Evolutionary conservation across 2,888 invertebrate species (phyloP).

Genomic region (Gerris lacustris): DNA sequence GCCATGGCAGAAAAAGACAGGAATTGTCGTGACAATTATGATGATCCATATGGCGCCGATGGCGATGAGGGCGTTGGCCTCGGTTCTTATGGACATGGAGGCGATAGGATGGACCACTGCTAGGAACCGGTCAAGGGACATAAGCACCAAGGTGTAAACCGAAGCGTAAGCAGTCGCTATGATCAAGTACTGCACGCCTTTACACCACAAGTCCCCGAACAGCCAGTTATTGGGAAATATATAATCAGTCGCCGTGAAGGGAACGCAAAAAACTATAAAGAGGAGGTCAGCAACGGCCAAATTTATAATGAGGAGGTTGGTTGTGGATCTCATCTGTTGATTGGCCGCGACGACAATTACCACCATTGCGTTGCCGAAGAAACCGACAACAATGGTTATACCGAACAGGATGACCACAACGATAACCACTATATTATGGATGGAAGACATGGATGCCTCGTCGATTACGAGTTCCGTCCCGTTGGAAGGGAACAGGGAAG

Average conservation of each 20-base stretch:
- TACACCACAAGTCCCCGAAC: slow-evolving; percentile 81
- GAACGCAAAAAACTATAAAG: slow-evolving; percentile 87
- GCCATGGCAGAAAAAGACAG: slow-evolving; percentile 64
- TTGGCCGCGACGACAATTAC: slow-evolving; percentile 78
- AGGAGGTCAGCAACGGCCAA: slow-evolving; percentile 79
- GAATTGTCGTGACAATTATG: slow-evolving; percentile 64
- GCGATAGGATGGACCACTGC: slow-evolving; percentile 88
- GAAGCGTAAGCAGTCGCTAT: slow-evolving; percentile 87
- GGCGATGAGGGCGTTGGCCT: slow-evolving; percentile 64
- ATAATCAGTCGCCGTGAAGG: slow-evolving; percentile 85
- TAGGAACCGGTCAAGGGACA: slow-evolving; percentile 83
- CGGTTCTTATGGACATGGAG: slow-evolving; percentile 69
- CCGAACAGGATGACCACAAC: slow-evolving; percentile 74
- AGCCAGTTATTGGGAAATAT: slow-evolving; percentile 74
- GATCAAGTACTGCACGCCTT: slow-evolving; percentile 79
- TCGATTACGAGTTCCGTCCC: slow-evolving; percentile 19
- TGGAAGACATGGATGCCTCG: slow-evolving; percentile 11
- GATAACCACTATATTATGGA: slow-evolving; percentile 52
- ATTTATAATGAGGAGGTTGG: slow-evolving; percentile 82
- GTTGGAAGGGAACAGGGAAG: background rate
- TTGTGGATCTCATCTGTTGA: slow-evolving; percentile 84
- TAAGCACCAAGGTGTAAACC: slow-evolving; percentile 83
- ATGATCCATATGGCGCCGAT: slow-evolving; percentile 69
- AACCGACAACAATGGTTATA: slow-evolving; percentile 71
- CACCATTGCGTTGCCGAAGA: slow-evolving; percentile 73